Evolutionary conservation across 2,888 invertebrate species (phyloP).

Genomic region (Orthonevra nobilis): DNA sequence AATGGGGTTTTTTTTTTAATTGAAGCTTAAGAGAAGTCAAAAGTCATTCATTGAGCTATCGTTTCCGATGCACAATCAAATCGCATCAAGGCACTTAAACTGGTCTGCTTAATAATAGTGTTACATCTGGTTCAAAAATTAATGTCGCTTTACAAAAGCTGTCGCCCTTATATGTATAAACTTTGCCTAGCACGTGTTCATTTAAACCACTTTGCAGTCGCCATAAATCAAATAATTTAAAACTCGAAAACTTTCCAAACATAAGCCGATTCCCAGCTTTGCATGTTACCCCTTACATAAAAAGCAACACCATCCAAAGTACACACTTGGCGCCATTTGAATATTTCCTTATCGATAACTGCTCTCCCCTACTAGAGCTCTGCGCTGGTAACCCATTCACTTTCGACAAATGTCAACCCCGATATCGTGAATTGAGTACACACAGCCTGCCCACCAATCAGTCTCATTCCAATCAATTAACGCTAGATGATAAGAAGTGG

Average conservation of each 20-base stretch:
- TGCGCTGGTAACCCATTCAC: neutral
- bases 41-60: too few relatives aligned
- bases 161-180: too few relatives aligned
- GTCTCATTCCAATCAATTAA: conserved; percentile 55
- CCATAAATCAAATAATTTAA: conserved; percentile 27
- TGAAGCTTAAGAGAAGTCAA: too few relatives aligned
- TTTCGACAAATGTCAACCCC: conserved; percentile 23
- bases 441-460: conserved; percentile 27
- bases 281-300: neutral
- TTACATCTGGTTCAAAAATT: too few relatives aligned
- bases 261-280: neutral
- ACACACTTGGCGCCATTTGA: conserved; percentile 59
- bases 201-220: conserved; percentile 21
- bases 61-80: too few relatives aligned
- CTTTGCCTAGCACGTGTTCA: too few relatives aligned
- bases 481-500: conserved; percentile 9
- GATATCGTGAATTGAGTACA: neutral
- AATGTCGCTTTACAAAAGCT: too few relatives aligned
- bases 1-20: too few relatives aligned
- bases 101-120: too few relatives aligned
- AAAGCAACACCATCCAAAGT: conserved; percentile 23
- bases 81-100: too few relatives aligned
- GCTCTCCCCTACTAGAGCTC: neutral
- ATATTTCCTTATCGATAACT: conserved; percentile 32
- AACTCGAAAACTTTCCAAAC: conserved; percentile 13